phyloP scores from a whole-genome alignment of 2,888 invertebrate species.

The Acleris laterana region DNA sequence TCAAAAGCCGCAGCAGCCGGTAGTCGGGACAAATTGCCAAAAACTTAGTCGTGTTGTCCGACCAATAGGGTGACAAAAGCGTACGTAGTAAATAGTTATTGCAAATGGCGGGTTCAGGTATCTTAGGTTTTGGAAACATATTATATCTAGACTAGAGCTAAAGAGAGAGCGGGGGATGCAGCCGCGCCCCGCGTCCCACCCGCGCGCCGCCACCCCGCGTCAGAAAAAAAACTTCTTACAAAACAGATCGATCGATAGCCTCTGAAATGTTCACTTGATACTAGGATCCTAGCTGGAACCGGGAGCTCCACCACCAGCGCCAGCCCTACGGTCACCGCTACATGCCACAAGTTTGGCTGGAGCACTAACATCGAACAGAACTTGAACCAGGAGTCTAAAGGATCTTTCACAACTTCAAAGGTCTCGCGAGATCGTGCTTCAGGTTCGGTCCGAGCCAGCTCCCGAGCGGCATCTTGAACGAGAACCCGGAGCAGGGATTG shows the following conservation, averaged over 20 bases:
- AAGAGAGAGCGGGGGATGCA: conserved; percentile 35
- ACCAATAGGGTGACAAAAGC: too few relatives aligned
- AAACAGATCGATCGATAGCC: conserved; percentile 79
- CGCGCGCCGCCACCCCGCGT: conserved; percentile 61
- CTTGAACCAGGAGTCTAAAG: not conserved
- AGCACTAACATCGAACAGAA: not conserved
- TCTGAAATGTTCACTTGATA: conserved; percentile 58
- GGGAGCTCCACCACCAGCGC: conserved; percentile 2
- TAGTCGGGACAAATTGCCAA: too few relatives aligned
- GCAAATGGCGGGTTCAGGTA: too few relatives aligned
- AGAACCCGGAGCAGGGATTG: conserved; percentile 30
- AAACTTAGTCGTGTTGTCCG: too few relatives aligned
- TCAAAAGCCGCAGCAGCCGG: too few relatives aligned
- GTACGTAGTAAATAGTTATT: too few relatives aligned
- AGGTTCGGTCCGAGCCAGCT: not conserved
- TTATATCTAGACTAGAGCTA: conserved; percentile 13
- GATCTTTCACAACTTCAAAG: conserved; percentile 5
- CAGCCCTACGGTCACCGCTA: not conserved
- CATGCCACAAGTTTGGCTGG: too few relatives aligned
- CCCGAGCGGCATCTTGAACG: not conserved
- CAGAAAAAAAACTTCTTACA: conserved; percentile 69
- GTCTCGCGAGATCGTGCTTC: conserved; percentile 1
- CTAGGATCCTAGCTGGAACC: conserved; percentile 1
- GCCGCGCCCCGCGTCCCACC: conserved; percentile 48
- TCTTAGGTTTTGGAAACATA: not conserved